phyloP scores from a whole-genome alignment of 2,113 vertebrate genomes.

The Aptenodytes forsteri region DNA sequence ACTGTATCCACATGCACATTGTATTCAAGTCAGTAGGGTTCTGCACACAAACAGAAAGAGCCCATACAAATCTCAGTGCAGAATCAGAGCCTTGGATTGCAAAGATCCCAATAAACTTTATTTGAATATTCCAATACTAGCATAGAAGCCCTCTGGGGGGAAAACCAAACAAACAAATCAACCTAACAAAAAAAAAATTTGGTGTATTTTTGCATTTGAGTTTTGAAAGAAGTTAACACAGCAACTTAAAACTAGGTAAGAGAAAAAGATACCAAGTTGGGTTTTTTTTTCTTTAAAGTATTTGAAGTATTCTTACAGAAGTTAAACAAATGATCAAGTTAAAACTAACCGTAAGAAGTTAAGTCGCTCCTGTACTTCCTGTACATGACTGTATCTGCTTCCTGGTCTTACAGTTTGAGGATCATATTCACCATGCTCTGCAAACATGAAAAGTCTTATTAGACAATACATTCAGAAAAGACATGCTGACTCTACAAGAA shows the following conservation, averaged over 20 bases:
- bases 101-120: background rate
- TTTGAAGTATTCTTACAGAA: background rate
- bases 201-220: background rate
- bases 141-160: background rate
- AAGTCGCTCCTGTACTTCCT: constrained; percentile 97
- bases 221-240: background rate
- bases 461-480: background rate
- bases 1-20: background rate
- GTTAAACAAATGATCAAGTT: background rate
- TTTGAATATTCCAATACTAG: background rate
- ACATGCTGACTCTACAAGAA: background rate
- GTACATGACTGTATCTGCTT: constrained; percentile 97
- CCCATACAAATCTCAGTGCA: background rate
- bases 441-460: constrained; percentile 44
- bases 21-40: background rate
- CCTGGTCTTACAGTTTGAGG: constrained; percentile 96
- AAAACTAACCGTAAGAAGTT: constrained; percentile 92
- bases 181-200: background rate
- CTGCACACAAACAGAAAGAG: background rate
- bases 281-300: background rate
- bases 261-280: background rate
- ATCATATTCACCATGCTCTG: constrained; percentile 96
- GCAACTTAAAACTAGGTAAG: background rate
- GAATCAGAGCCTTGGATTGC: background rate
- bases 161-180: background rate